Evolutionary conservation across 2,888 invertebrate genomes (phyloP).

Genomic region (Nomada lathburiana): DNA sequence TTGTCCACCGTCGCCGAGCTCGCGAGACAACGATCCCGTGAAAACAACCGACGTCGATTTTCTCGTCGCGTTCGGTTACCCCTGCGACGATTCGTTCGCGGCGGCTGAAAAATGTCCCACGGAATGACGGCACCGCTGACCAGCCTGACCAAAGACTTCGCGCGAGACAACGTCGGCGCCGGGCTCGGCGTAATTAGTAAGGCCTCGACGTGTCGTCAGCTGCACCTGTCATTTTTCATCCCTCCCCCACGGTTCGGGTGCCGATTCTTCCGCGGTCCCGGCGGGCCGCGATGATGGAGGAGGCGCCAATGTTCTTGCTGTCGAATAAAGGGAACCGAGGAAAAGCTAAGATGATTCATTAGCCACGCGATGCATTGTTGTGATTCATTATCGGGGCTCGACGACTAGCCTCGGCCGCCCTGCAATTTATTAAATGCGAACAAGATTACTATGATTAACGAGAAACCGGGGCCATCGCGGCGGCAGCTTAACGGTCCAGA

Average conservation of each 20-base stretch:
- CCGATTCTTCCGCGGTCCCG: slow-evolving; percentile 49
- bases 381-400: slow-evolving; percentile 62
- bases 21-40: slow-evolving; percentile 21
- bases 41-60: neutral
- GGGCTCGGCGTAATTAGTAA: slow-evolving; percentile 73
- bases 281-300: slow-evolving; percentile 72
- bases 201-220: slow-evolving; percentile 74
- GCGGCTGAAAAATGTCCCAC: slow-evolving; percentile 35
- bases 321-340: slow-evolving; percentile 49
- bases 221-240: slow-evolving; percentile 76
- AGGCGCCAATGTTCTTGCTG: slow-evolving; percentile 72
- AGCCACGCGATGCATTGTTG: slow-evolving; percentile 62
- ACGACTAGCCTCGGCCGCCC: slow-evolving; percentile 27
- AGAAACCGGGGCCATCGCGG: slow-evolving; percentile 8
- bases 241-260: slow-evolving; percentile 5
- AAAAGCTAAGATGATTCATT: slow-evolving; percentile 66
- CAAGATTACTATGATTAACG: slow-evolving; percentile 55
- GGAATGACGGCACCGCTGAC: neutral
- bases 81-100: neutral
- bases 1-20: slow-evolving; percentile 20
- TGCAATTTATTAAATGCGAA: slow-evolving; percentile 60
- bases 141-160: neutral
- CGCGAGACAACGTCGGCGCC: slow-evolving; percentile 26
- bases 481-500: neutral
- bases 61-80: neutral